Percentiles rank a stretch among this genome's conserved stretches.
phyloP scores from a whole-genome alignment of 2,113 vertebrate species.

The Nothobranchius kuhntae region DNA sequence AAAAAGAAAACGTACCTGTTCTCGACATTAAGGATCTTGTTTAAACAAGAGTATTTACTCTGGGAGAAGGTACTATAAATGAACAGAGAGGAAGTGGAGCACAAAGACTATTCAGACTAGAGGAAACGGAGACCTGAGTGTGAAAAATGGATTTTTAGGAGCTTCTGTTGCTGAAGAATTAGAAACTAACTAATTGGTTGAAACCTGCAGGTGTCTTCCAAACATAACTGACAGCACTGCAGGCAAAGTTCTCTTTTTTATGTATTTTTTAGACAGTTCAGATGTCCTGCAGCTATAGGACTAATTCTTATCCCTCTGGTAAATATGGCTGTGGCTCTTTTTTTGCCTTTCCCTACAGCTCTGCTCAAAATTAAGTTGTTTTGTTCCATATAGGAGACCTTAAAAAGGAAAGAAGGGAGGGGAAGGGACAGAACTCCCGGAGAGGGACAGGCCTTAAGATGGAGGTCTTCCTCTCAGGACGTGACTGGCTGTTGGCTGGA shows the following conservation, averaged over 20 bases:
- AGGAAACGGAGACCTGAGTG: constrained; percentile 51
- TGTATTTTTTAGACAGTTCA: constrained; percentile 26
- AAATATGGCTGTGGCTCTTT: constrained; percentile 82
- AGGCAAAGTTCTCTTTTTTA: neutral
- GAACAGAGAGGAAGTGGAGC: constrained; percentile 67
- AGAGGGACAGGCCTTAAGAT: constrained; percentile 86
- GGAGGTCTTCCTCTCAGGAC: constrained; percentile 95
- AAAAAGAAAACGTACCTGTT: constrained; percentile 49
- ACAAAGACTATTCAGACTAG: constrained; percentile 67
- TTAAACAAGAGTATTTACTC: constrained; percentile 74
- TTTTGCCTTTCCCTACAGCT: constrained; percentile 83
- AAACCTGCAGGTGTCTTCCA: constrained; percentile 14
- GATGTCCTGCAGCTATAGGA: constrained; percentile 38
- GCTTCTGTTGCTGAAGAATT: constrained; percentile 20
- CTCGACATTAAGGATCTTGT: constrained; percentile 57
- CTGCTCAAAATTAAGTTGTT: constrained; percentile 83
- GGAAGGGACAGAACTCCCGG: constrained; percentile 66
- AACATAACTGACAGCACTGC: constrained; percentile 5
- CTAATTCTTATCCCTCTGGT: constrained; percentile 74
- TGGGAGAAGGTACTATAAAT: constrained; percentile 71
- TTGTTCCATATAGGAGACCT: constrained; percentile 81
- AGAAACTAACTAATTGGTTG: constrained; percentile 24
- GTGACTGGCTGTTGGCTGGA: constrained; percentile 88
- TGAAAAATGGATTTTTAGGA: constrained; percentile 35
- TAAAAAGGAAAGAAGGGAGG: constrained; percentile 65